phyloP scores from a whole-genome alignment of 2,113 vertebrate genomes.

The Asarcornis scutulata region DNA sequence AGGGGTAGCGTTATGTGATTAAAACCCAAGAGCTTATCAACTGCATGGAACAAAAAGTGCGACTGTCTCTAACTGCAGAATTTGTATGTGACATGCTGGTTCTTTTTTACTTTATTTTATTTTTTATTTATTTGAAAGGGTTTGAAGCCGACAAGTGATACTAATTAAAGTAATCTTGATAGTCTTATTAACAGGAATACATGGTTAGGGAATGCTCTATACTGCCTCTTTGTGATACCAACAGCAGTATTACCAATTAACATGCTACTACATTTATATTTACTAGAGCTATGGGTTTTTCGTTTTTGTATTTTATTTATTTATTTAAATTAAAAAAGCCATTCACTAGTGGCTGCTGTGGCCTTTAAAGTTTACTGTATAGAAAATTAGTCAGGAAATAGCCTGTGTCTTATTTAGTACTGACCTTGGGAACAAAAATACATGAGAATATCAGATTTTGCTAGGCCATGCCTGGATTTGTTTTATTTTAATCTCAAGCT shows the following conservation, averaged over 20 bases:
- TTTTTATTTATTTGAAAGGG: neutral
- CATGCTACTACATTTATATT: neutral
- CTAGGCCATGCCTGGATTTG: neutral
- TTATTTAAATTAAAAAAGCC: conserved; percentile 10
- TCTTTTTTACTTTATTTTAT: neutral
- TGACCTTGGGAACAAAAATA: neutral
- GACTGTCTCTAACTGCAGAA: neutral
- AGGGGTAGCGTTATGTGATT: neutral
- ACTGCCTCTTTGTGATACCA: neutral
- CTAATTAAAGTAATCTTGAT: conserved; percentile 29
- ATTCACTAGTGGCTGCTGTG: neutral
- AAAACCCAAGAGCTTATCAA: neutral
- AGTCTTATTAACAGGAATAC: neutral
- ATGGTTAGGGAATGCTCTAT: neutral
- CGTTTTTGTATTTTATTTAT: neutral
- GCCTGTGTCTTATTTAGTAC: neutral
- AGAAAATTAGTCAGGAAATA: conserved; percentile 51
- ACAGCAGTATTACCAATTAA: neutral
- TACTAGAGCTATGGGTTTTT: neutral
- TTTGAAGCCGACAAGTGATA: neutral
- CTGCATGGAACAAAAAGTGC: neutral
- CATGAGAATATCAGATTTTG: neutral
- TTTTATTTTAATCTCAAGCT: neutral
- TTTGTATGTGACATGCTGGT: neutral
- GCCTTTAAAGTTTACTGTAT: conserved; percentile 31